Evolutionary conservation across 2,888 invertebrate species (phyloP).

Genomic region (Anarsia innoxiella): DNA sequence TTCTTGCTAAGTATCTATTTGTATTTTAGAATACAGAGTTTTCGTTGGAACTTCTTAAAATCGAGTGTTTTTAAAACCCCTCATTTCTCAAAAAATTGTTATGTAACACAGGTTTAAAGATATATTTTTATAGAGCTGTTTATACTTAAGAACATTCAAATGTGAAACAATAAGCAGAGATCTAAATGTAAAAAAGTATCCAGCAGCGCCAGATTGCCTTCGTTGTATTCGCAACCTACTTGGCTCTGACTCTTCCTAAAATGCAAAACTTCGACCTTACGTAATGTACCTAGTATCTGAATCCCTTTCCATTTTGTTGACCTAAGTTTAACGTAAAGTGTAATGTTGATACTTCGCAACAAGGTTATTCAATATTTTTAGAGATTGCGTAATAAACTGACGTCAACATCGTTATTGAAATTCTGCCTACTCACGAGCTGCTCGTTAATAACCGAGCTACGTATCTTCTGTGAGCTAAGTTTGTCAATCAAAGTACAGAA

Average conservation of each 20-base stretch:
- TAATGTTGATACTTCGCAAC: conserved; percentile 5
- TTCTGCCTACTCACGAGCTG: conserved; percentile 7
- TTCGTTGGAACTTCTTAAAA: too few relatives aligned
- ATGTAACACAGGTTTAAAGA: too few relatives aligned
- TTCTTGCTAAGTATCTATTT: too few relatives aligned
- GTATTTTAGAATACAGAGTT: too few relatives aligned
- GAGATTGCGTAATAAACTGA: conserved; percentile 7
- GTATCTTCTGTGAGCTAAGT: conserved; percentile 4
- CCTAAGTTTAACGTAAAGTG: not conserved
- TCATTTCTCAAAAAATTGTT: too few relatives aligned
- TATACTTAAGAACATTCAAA: too few relatives aligned
- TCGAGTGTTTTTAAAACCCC: too few relatives aligned
- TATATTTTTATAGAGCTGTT: too few relatives aligned
- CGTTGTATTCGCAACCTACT: conserved; percentile 51
- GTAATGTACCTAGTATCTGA: conserved; percentile 24
- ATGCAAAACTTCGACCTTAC: conserved; percentile 36
- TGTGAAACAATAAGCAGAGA: conserved; percentile 34
- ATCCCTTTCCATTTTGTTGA: conserved; percentile 23
- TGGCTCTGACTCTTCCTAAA: conserved; percentile 41
- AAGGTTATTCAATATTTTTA: conserved; percentile 6
- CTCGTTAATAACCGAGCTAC: conserved; percentile 10
- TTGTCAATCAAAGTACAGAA: conserved; percentile 7
- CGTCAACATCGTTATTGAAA: conserved; percentile 11
- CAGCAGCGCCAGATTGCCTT: conserved; percentile 28
- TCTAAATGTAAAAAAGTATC: conserved; percentile 39